phyloP scores from a whole-genome alignment of 2,888 invertebrate species.

The Athrips mouffetella region DNA sequence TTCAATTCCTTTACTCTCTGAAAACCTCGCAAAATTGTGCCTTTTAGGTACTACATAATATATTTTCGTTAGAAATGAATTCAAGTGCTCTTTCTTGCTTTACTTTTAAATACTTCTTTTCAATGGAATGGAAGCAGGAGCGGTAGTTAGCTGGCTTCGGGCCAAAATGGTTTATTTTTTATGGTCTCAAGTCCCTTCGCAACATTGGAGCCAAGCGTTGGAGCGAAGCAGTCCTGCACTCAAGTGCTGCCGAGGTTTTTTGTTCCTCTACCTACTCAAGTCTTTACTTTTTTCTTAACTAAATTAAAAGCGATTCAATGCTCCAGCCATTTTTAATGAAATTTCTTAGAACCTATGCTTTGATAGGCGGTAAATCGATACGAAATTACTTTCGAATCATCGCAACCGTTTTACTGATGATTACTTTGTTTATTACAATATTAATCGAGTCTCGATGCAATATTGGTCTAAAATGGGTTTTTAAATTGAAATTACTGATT shows the following conservation, averaged over 20 bases:
- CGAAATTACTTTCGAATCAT: constrained; percentile 5
- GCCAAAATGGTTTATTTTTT: constrained; percentile 73
- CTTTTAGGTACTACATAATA: constrained; percentile 31
- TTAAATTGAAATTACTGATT: neutral
- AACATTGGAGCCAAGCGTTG: constrained; percentile 47
- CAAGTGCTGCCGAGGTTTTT: constrained; percentile 55
- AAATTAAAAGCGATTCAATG: neutral
- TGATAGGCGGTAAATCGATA: neutral
- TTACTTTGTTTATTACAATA: neutral
- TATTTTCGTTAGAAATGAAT: constrained; percentile 48
- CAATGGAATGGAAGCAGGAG: constrained; percentile 60
- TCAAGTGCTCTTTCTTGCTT: constrained; percentile 59
- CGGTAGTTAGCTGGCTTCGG: constrained; percentile 56
- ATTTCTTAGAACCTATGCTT: neutral
- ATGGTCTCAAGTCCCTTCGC: constrained; percentile 48
- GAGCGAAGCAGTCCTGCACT: constrained; percentile 30
- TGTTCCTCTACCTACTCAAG: constrained; percentile 10
- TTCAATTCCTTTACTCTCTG: constrained; percentile 22
- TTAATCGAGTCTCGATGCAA: neutral
- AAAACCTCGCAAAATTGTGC: constrained; percentile 17
- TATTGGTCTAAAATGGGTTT: neutral
- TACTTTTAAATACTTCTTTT: constrained; percentile 62
- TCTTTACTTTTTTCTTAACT: neutral
- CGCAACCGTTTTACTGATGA: constrained; percentile 1
- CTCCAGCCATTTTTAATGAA: neutral